Conservation (phyloP, 1,140 invertebrate genomes). For the Caenorhabditis brenneri region DNA sequence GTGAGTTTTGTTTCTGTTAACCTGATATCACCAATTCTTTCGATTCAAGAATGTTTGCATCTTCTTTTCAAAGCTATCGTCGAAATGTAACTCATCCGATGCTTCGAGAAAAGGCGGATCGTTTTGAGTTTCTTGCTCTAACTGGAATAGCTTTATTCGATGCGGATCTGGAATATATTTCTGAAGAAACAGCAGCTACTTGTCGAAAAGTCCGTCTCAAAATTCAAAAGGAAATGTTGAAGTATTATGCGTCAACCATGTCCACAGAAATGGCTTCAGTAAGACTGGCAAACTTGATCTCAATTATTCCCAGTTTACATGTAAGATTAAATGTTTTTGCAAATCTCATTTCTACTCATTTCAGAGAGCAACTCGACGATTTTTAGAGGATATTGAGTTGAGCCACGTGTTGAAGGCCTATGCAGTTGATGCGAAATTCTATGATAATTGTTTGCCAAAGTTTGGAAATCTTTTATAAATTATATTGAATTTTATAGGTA, state of each 20-base stretch:
- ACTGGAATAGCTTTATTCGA: neutral
- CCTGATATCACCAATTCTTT: neutral
- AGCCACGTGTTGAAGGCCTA: neutral
- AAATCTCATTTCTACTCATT: neutral
- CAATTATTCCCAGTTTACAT: constrained; percentile 9
- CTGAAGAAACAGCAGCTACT: neutral
- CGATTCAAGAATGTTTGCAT: neutral
- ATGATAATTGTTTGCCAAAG: constrained; percentile 16
- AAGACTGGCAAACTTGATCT: neutral
- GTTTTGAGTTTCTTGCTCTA: neutral
- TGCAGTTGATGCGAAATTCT: neutral
- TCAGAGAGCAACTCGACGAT: neutral
- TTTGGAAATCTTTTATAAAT: neutral
- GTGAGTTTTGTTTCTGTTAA: neutral
- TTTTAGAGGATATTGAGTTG: constrained; percentile 5
- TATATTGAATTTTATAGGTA: neutral
- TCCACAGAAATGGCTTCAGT: neutral
- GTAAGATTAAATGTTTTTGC: neutral
- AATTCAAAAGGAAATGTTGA: neutral
- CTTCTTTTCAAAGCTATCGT: neutral
- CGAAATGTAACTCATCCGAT: constrained; percentile 1
- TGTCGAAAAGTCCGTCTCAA: neutral
- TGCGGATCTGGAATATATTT: neutral
- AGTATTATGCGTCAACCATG: neutral
- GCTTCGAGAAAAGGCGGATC: neutral